A percentile compares a stretch with the other conserved stretches of the same genome.
Conservation (phyloP, 64 coral and sea anemone genomes). For the Montipora foliosa region DNA sequence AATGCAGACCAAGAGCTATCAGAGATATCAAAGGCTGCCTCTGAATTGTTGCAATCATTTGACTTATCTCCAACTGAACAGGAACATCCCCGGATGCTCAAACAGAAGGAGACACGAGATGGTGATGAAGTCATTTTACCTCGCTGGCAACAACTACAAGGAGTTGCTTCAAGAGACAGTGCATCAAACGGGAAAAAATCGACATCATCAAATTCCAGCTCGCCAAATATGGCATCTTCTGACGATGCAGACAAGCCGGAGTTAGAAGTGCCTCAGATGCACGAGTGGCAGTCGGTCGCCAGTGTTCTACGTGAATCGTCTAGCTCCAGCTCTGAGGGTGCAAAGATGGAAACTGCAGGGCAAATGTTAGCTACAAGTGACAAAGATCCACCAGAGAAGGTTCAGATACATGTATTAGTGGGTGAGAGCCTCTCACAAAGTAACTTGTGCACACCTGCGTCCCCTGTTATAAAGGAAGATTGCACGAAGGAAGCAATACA, state of each 20-base stretch:
- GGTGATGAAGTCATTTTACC: constrained; percentile 38
- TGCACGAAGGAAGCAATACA: neutral
- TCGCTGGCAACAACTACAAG: constrained; percentile 41
- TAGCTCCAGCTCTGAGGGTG: neutral
- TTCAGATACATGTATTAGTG: neutral
- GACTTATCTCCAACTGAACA: neutral
- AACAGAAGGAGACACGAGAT: neutral
- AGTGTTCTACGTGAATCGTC: neutral
- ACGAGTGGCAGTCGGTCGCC: constrained; percentile 23
- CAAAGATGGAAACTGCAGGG: neutral
- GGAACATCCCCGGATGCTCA: neutral
- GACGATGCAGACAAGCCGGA: neutral
- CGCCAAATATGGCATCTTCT: neutral
- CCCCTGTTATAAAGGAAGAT: neutral
- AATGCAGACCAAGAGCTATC: neutral
- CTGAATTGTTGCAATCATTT: constrained; percentile 18
- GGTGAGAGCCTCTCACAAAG: neutral
- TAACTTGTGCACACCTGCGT: neutral
- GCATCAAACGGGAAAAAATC: neutral
- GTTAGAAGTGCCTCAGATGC: neutral
- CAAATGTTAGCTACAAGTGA: neutral
- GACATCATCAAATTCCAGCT: constrained; percentile 24
- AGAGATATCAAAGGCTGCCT: neutral
- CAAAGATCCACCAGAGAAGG: neutral
- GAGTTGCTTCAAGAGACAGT: neutral